Evolutionary conservation across 2,888 invertebrate species (phyloP).

Genomic region (Pocota personata): DNA sequence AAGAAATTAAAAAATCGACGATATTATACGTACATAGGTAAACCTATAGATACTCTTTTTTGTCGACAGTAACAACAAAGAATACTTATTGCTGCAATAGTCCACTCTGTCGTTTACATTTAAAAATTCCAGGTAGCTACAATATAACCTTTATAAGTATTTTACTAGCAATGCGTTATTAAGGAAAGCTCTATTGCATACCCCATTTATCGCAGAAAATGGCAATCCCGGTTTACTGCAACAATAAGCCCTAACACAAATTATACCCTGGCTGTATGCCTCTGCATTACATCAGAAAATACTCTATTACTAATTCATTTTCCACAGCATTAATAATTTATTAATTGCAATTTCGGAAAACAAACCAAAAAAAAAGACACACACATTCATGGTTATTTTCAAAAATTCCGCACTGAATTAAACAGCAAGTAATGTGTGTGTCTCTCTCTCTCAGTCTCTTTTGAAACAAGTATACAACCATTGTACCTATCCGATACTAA

Average conservation of each 20-base stretch:
- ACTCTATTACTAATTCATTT: constrained; percentile 27
- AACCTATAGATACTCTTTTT: too few species aligned
- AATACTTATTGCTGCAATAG: too few species aligned
- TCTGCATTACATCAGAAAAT: not conserved
- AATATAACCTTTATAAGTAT: too few species aligned
- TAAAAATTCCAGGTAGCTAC: too few species aligned
- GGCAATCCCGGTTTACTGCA: not conserved
- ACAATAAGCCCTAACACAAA: not conserved
- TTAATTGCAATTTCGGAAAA: constrained; percentile 29
- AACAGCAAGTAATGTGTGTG: constrained; percentile 16
- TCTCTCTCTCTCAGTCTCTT: not conserved
- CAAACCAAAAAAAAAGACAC: not conserved
- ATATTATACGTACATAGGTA: too few species aligned
- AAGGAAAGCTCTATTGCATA: too few species aligned
- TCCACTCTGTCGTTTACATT: too few species aligned
- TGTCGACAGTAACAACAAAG: too few species aligned
- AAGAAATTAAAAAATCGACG: too few species aligned
- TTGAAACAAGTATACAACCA: not conserved
- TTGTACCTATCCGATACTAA: constrained; percentile 13
- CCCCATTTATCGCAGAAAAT: too few species aligned
- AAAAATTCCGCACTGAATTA: not conserved
- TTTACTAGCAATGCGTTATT: too few species aligned
- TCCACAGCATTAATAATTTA: constrained; percentile 32
- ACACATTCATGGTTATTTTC: not conserved
- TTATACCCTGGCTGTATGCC: not conserved